Base-by-base conservation (phyloP, 2,888 invertebrate genomes). In the Labia minor region DNA sequence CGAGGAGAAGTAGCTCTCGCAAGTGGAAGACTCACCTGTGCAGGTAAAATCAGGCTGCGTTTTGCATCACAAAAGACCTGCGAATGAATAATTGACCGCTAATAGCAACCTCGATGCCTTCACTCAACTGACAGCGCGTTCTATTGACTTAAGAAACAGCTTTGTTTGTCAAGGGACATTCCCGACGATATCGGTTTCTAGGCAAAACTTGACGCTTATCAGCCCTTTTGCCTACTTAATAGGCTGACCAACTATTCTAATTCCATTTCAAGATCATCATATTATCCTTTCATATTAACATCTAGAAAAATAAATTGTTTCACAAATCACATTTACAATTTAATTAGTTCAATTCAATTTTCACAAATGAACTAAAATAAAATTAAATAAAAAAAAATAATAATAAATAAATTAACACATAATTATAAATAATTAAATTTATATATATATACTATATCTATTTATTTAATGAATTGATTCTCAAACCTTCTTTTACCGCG, bases 61-160 rank as follows among this genome's bases (percentile, higher is more conserved):
- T 49, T 49, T 49, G 49, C 49, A 49, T 49, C 16, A 49, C 49
- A 49, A 49, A 49, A 49, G 49, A 49, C 49, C 14, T 16, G 49
- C 49, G 49, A 49, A 49, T 49, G 49, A 49, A 49, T 49, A 49
- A 49, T 49, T 49, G 49, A 49, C 49, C 49, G 49, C 49, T 49
- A 49, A 49, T 49, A 49, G 49, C 16, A 16, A 14, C 14, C 49
- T 49, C 49, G 49, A 49, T 49, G 49, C 8, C 49, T 49, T 49
- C 49, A 49, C n/a, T 49, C 49, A 49, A 4, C 14, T 14, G n/a
- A 49, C n/a, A 8, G 14, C 49, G 33, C 33, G 33, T 14, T 49
- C 49, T 49, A 14, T 49, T 49, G 49, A 49, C 49, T 49, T 49
- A 8, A 8, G n/a, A 4, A 49, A 14, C 14, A 14, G 49, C 49